Conservation (phyloP, 2,888 invertebrate genomes). For the Clepsis dumicolana region DNA sequence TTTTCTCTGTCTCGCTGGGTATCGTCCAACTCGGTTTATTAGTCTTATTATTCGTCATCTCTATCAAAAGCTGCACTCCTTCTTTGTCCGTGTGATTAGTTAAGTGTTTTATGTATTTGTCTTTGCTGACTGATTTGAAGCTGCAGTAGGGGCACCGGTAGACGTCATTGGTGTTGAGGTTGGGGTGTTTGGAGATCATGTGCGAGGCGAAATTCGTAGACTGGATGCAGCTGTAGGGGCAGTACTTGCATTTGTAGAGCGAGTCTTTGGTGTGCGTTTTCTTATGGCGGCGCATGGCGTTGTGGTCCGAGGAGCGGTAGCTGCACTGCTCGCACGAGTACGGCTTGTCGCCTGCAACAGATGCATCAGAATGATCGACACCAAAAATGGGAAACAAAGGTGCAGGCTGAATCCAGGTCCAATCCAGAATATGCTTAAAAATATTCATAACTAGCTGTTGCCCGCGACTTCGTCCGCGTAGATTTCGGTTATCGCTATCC, state of each 20-base stretch:
- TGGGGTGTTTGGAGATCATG: conserved; percentile 92
- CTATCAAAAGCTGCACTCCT: conserved; percentile 68
- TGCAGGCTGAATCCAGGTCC: too few relatives aligned
- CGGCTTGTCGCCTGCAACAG: conserved; percentile 89
- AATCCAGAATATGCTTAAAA: too few relatives aligned
- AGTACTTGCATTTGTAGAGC: conserved; percentile 92
- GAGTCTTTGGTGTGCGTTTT: conserved; percentile 91
- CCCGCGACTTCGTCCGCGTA: too few relatives aligned
- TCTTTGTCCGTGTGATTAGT: conserved; percentile 82
- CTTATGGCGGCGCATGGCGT: conserved; percentile 92
- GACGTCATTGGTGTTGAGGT: conserved; percentile 86
- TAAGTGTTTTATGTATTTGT: conserved; percentile 86
- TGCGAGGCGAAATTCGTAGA: conserved; percentile 92
- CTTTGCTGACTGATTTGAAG: conserved; percentile 88
- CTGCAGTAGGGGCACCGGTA: conserved; percentile 87
- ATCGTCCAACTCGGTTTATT: conserved; percentile 78
- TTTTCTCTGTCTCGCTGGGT: conserved; percentile 66
- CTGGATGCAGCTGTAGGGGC: conserved; percentile 93
- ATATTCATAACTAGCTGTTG: too few relatives aligned
- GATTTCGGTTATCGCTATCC: too few relatives aligned
- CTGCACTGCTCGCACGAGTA: conserved; percentile 91
- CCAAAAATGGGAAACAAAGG: too few relatives aligned
- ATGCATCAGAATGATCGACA: neutral
- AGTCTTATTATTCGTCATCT: conserved; percentile 67
- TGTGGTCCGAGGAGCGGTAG: conserved; percentile 92